Evolutionary conservation across 2,888 invertebrate genomes (phyloP), one percentile per base, ranked within the genome.

Genomic region (Temnothorax rugatulus): DNA sequence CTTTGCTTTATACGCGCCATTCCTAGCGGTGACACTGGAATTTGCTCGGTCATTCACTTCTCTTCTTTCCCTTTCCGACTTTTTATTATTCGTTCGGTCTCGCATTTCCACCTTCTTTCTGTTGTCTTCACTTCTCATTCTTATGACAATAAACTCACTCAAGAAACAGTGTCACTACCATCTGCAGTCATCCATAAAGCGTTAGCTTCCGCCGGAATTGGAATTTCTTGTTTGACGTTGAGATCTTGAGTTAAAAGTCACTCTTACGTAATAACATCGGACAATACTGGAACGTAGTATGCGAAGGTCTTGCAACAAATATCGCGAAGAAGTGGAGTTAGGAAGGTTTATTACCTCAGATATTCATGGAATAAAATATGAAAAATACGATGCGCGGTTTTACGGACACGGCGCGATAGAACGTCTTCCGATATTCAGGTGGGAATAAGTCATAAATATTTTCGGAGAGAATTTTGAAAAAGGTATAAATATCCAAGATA

Each of bases 61-160:
- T 82, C 83, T 84, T 85, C 59, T 57, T 77, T 63, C 57, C 41
- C 44, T 74, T 47, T 50, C 57, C n/a, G 21, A 41, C 88, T 82
- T 86, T 84, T 86, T 84, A 66, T 87, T 86, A 82, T 85, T 71
- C 73, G 75, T 52, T 41, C 66, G n/a, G 38, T 61, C 44, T 75
- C 61, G 41, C 83, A 82, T 81, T 73, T 81, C 73, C 47, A 47
- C 18, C 29, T 71, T 69, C 64, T 54, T 76, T 59, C 82, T 41
- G 63, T 76, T 85, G 63, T 87, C 87, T 84, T 47, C 63, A 57
- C 52, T 77, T 76, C 77, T 87, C 76, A 84, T 74, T 82, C 77
- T 75, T 18, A 63, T 69, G 89, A 89, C 88, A 89, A 88, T 89
- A 85, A 89, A 87, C 87, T 75, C 79, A 18, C 69, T 44, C 15